These are phyloP conservation scores for Drosophila meridionalis DNA, from an alignment of 2,888 invertebrate species.

Conservation along the genomic window DNA sequence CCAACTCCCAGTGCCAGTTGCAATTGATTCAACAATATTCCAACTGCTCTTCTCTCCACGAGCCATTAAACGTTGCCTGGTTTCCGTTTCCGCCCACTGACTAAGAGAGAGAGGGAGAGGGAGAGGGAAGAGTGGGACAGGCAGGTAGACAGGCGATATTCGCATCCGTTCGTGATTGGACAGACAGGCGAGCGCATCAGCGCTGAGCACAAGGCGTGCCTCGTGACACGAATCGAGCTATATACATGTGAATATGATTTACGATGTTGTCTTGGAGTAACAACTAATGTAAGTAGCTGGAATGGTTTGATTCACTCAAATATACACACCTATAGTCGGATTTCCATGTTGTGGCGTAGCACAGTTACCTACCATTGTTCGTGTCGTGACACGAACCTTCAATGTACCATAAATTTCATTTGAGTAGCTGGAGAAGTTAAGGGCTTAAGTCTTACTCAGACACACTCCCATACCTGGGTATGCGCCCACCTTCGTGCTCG, in stretches of 20 bases:
- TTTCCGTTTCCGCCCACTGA: slow-evolving; percentile 63
- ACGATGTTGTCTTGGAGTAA: background rate
- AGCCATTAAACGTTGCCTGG: slow-evolving; percentile 56
- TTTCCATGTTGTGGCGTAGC: background rate
- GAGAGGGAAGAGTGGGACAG: background rate
- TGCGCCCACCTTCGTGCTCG: background rate
- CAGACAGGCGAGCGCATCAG: background rate
- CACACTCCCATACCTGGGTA: no score
- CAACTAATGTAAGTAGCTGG: background rate
- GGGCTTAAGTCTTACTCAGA: background rate
- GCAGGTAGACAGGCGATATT: slow-evolving; percentile 13
- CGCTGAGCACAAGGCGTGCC: slow-evolving; percentile 33
- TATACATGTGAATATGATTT: background rate
- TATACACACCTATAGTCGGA: background rate
- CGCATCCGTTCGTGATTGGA: slow-evolving; percentile 62
- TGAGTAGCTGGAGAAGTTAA: no score
- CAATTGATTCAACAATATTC: slow-evolving; percentile 61
- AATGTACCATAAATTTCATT: no score
- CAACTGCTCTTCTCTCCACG: slow-evolving; percentile 38
- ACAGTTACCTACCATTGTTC: background rate
- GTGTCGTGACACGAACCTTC: background rate
- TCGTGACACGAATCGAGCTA: slow-evolving; percentile 2
- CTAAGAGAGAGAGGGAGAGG: background rate
- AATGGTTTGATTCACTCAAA: background rate
- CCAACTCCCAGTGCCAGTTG: slow-evolving; percentile 13